phyloP scores from a whole-genome alignment of 2,113 vertebrate genomes.

The Microcebus griseorufus region DNA sequence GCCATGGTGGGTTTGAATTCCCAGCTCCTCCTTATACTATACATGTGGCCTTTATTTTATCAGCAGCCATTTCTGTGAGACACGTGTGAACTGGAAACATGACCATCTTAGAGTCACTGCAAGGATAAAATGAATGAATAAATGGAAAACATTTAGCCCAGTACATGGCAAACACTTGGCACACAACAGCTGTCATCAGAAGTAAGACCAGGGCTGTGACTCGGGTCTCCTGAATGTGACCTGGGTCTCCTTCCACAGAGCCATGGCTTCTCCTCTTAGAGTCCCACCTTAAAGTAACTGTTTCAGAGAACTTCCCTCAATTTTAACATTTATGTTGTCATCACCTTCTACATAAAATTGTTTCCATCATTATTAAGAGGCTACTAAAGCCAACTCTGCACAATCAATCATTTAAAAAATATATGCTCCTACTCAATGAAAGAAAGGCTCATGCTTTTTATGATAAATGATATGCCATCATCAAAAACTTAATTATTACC shows the following conservation, averaged over 20 bases:
- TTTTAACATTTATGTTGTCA: not conserved
- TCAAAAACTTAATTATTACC: slow-evolving; percentile 57
- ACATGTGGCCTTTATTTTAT: not conserved
- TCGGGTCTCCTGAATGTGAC: not conserved
- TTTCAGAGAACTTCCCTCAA: not conserved
- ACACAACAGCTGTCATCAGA: not conserved
- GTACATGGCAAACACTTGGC: not conserved
- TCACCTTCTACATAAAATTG: not conserved
- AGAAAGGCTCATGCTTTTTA: not conserved
- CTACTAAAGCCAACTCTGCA: not conserved
- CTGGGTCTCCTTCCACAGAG: accelerated
- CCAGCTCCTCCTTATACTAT: not conserved
- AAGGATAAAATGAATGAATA: not conserved
- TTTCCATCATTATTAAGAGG: not conserved
- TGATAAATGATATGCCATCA: slow-evolving; percentile 39
- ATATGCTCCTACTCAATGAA: not conserved
- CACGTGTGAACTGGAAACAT: not conserved
- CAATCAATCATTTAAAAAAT: slow-evolving; percentile 46
- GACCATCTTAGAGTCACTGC: not conserved
- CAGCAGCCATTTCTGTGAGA: not conserved
- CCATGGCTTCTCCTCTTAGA: accelerated
- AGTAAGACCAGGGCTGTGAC: not conserved
- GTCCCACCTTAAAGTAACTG: not conserved
- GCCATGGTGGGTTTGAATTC: not conserved
- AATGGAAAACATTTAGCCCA: not conserved